Percentiles rank a stretch among this genome's conserved stretches.
Conservation (phyloP, 2,797 vertebrate species). For the Hypotaenidia okinawae region DNA sequence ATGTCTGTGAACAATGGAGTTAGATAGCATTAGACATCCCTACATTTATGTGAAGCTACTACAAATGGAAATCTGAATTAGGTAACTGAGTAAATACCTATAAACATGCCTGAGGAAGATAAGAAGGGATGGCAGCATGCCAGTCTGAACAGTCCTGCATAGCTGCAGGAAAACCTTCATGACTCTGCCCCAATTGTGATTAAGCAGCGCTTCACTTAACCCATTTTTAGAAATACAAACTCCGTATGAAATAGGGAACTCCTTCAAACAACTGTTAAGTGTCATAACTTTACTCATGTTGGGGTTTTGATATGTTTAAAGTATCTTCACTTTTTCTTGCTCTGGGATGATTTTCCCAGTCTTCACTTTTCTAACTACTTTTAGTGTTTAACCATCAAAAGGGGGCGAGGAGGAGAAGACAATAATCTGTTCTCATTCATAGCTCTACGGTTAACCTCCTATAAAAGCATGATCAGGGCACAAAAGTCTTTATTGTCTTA, state of each 20-base stretch:
- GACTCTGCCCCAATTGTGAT: background rate
- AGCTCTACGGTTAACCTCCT: background rate
- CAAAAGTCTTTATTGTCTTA: background rate
- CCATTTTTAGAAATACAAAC: background rate
- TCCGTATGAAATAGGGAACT: background rate
- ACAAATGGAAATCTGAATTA: background rate
- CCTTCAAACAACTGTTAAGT: background rate
- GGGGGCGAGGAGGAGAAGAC: accelerated
- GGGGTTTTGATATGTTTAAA: background rate
- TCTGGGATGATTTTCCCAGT: background rate
- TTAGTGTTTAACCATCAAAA: background rate
- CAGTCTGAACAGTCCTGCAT: background rate
- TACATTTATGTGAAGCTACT: background rate
- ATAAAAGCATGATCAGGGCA: background rate
- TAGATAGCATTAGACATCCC: background rate
- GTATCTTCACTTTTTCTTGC: background rate
- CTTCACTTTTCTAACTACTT: background rate
- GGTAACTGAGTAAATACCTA: background rate
- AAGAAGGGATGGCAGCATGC: background rate
- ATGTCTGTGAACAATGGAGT: background rate
- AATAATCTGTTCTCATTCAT: background rate
- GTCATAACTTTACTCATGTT: background rate
- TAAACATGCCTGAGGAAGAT: background rate
- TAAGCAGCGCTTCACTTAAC: background rate
- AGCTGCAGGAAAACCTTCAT: background rate